Base-by-base conservation (phyloP, 2,888 invertebrate species). In the Bellardia bayeri region DNA sequence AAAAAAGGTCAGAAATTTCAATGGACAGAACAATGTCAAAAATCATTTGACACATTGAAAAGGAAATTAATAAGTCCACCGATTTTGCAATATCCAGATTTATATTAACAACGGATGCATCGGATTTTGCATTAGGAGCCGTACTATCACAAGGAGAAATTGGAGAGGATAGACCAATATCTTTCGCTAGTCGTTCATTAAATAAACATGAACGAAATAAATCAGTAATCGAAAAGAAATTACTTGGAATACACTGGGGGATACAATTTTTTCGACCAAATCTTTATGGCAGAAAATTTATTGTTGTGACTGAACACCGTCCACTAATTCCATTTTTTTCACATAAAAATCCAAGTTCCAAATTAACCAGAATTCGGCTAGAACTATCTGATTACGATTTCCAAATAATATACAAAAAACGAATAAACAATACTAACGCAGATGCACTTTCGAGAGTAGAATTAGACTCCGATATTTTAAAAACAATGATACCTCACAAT, bases 21-120 rank as follows among this genome's bases (percentile, higher is more conserved):
- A 37, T 78, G 63, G 63, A n/a, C 37, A 14, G n/a, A 37, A 61
- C 7, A 30, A 30, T 61, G 61, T 30, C 61, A 61, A 30, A 3
- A 30, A 0, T 11, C 23, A 23, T 23, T 23, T 23, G 23, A 23
- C 0, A 23, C 23, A 23, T 23, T 23, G 23, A 23, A 23, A 23
- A 0, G 23, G 23, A 23, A 23, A 23, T 23, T 23, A 23, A 23
- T 23, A 23, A 23, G 23, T 23, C 23, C 23, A 23, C 23, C 23
- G 23, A 23, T 23, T 23, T 23, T 23, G 23, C 23, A 23, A 1
- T 23, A 23, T 23, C 23, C 23, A 23, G 23, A 4, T 61, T 61
- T 9, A 30, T 30, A 11, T 30, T 89, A 1, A 89, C 87, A 30
- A 86, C 86, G 2, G 88, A 89, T 33, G 89, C 89, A 30, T 89